These are phyloP conservation scores for Zalophus californianus DNA, from an alignment of 2,797 vertebrate genomes.

Conservation along the genomic window DNA sequence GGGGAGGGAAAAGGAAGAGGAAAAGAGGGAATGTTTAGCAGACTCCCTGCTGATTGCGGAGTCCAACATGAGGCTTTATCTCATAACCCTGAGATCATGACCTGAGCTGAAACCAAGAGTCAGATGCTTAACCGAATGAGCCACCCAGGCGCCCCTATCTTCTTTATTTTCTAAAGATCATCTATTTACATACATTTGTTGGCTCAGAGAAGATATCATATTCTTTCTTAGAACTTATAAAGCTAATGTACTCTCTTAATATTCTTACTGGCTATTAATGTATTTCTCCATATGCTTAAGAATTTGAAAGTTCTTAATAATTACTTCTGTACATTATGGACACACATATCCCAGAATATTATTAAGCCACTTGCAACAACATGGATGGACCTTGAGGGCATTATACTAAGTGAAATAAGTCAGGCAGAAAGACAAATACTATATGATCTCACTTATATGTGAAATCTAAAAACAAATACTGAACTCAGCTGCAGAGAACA, in stretches of 20 bases:
- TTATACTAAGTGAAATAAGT: too few species aligned
- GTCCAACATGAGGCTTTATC: neutral
- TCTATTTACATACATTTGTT: constrained; percentile 4
- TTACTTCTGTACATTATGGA: neutral
- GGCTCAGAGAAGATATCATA: neutral
- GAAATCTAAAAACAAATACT: too few species aligned
- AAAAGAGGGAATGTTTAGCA: neutral
- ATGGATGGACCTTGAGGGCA: too few species aligned
- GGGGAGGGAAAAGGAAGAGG: neutral
- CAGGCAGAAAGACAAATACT: too few species aligned
- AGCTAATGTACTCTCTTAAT: neutral
- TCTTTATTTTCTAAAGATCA: neutral
- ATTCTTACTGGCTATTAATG: neutral
- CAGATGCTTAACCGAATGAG: neutral
- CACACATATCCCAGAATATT: too few species aligned
- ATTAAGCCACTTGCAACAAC: too few species aligned
- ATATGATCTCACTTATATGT: too few species aligned
- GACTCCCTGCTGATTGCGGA: neutral
- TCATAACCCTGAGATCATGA: neutral
- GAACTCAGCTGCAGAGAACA: too few species aligned
- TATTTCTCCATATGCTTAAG: neutral
- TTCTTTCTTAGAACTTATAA: neutral
- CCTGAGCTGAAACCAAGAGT: neutral
- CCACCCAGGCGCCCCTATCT: neutral
- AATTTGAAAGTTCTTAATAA: neutral